Conservation (phyloP, 2,888 invertebrate genomes). For the Pemphredon lugubris region DNA sequence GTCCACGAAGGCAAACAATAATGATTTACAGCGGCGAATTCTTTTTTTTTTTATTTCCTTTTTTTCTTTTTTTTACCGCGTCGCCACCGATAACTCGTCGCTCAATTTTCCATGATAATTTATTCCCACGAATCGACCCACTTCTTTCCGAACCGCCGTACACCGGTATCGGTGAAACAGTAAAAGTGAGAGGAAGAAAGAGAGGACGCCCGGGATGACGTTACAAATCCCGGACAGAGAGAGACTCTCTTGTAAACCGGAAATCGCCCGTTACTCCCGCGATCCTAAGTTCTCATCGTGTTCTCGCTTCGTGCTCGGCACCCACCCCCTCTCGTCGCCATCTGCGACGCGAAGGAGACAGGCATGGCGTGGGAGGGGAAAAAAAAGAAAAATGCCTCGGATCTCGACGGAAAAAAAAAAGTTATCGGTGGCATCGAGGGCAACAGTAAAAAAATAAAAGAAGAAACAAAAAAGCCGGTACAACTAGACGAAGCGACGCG, state of each 20-base stretch:
- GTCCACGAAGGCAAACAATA: too few species aligned
- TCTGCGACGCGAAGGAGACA: constrained; percentile 17
- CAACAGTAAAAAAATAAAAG: too few species aligned
- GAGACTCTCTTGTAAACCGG: constrained; percentile 19
- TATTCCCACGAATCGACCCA: constrained; percentile 32
- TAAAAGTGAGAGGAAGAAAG: too few species aligned
- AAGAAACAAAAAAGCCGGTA: too few species aligned
- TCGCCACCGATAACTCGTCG: too few species aligned
- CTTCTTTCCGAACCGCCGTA: neutral
- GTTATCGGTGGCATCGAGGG: neutral
- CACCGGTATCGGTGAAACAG: too few species aligned
- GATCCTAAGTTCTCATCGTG: constrained; percentile 6
- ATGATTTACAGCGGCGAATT: too few species aligned
- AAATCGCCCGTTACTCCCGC: constrained; percentile 37
- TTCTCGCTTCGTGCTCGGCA: neutral
- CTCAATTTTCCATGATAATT: constrained; percentile 31
- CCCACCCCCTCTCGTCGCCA: constrained; percentile 7
- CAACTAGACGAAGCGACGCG: too few species aligned
- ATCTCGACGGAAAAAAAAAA: neutral
- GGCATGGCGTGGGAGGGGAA: constrained; percentile 5
- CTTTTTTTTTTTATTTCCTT: too few species aligned
- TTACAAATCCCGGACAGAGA: constrained; percentile 4
- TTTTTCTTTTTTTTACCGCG: too few species aligned
- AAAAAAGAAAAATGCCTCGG: constrained; percentile 29
- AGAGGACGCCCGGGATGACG: neutral